phyloP scores from a whole-genome alignment of 2,888 invertebrate species.

The Dascillus cervinus region DNA sequence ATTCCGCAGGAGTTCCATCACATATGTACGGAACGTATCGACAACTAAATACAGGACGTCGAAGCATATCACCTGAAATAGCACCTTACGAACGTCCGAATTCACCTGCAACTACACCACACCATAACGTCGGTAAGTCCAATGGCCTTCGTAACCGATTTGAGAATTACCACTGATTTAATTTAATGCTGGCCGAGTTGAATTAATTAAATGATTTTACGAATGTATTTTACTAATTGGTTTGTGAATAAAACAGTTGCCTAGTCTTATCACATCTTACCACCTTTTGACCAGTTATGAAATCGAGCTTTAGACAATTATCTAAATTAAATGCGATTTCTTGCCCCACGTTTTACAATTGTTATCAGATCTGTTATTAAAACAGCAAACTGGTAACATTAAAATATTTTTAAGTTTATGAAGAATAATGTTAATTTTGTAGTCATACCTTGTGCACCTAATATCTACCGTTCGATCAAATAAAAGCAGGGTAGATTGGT shows the following conservation, averaged over 20 bases:
- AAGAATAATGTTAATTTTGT: no score
- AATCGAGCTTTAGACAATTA: no score
- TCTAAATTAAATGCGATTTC: no score
- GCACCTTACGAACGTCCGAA: conserved; percentile 31
- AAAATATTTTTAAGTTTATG: no score
- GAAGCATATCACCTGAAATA: conserved; percentile 30
- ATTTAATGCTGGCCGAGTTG: not conserved
- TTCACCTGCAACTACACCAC: conserved; percentile 24
- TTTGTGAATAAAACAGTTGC: not conserved
- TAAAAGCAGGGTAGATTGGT: no score
- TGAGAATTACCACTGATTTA: conserved; percentile 21
- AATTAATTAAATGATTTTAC: not conserved
- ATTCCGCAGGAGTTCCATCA: conserved; percentile 39
- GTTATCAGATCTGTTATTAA: no score
- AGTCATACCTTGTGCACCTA: no score
- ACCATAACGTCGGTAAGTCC: conserved; percentile 31
- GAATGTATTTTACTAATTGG: not conserved
- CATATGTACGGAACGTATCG: conserved; percentile 45
- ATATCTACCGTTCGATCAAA: no score
- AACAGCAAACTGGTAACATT: no score
- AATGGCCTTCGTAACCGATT: conserved; percentile 26
- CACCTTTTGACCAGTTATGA: no score
- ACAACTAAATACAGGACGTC: conserved; percentile 35
- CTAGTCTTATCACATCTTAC: no score
- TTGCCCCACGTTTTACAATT: no score